Conservation (phyloP, 2,888 invertebrate species). For the Drosophila paucipuncta region DNA sequence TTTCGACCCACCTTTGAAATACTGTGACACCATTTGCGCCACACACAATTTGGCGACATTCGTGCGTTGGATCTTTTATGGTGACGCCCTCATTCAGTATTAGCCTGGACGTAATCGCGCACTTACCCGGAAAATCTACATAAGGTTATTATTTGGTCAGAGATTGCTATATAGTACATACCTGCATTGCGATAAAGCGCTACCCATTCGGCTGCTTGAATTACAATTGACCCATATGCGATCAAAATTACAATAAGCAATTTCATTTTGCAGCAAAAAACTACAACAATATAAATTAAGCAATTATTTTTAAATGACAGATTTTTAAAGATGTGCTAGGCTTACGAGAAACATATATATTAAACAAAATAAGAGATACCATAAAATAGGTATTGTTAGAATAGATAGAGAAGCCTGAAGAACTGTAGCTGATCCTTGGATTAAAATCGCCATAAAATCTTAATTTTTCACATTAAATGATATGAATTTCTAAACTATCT, state of each 20-base stretch:
- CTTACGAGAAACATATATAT: not conserved
- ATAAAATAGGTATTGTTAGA: too few relatives aligned
- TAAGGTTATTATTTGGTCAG: not conserved
- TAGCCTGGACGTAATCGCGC: conserved; percentile 35
- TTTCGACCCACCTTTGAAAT: conserved; percentile 49
- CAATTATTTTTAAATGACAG: conserved; percentile 1
- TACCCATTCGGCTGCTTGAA: conserved; percentile 45
- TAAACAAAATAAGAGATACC: not conserved
- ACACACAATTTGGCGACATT: conserved; percentile 62
- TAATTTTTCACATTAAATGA: not conserved
- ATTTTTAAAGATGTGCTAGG: not conserved
- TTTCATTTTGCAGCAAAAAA: conserved; percentile 1
- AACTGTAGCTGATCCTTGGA: not conserved
- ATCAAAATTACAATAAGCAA: not conserved
- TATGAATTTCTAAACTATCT: not conserved
- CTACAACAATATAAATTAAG: too few relatives aligned
- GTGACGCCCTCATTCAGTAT: conserved; percentile 50
- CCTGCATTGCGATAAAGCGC: conserved; percentile 26
- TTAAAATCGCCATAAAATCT: not conserved
- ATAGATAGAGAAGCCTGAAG: not conserved
- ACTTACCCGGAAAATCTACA: conserved; percentile 60
- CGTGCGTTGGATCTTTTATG: conserved; percentile 61
- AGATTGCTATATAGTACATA: conserved; percentile 11
- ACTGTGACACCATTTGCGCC: conserved; percentile 33
- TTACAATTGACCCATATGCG: not conserved